Conservation (phyloP, 1,140 invertebrate species). For the Leucophenga varia region DNA sequence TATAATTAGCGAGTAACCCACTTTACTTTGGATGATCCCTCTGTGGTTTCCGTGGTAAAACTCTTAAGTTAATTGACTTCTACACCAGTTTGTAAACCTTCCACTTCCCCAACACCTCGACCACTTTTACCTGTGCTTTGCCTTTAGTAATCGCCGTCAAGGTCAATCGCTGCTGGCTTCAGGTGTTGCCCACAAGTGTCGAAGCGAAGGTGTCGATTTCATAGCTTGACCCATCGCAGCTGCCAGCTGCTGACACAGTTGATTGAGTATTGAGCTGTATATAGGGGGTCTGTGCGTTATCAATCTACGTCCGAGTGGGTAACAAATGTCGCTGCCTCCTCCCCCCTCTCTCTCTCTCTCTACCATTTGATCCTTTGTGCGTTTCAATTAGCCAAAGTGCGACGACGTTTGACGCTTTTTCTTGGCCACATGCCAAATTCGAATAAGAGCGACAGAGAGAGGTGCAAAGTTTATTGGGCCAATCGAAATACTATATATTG, state of each 20-base stretch:
- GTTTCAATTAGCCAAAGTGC: constrained; percentile 26
- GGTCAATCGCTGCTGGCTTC: too few species aligned
- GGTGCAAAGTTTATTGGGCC: constrained; percentile 49
- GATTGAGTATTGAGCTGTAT: too few species aligned
- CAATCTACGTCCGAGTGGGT: too few species aligned
- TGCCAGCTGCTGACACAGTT: too few species aligned
- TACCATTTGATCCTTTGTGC: not conserved
- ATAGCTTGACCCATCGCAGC: too few species aligned
- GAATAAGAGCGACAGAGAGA: constrained; percentile 17
- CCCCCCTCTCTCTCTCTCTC: not conserved
- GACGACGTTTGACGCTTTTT: constrained; percentile 5
- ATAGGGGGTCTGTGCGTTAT: too few species aligned
- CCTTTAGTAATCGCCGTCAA: too few species aligned
- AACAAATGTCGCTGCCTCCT: constrained; percentile 19
- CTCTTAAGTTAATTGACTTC: constrained; percentile 15
- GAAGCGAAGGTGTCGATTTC: too few species aligned
- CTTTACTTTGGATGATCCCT: too few species aligned
- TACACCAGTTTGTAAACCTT: constrained; percentile 23
- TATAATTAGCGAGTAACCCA: not conserved
- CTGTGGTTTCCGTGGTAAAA: not conserved
- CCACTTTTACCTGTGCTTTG: too few species aligned
- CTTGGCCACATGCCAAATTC: constrained; percentile 26
- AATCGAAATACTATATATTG: constrained; percentile 23
- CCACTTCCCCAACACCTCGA: too few species aligned
- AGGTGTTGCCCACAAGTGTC: too few species aligned